A percentile compares a stretch with the other conserved stretches of the same genome.
phyloP scores from a whole-genome alignment of 2,797 vertebrate species.

The Clarias fuscus region DNA sequence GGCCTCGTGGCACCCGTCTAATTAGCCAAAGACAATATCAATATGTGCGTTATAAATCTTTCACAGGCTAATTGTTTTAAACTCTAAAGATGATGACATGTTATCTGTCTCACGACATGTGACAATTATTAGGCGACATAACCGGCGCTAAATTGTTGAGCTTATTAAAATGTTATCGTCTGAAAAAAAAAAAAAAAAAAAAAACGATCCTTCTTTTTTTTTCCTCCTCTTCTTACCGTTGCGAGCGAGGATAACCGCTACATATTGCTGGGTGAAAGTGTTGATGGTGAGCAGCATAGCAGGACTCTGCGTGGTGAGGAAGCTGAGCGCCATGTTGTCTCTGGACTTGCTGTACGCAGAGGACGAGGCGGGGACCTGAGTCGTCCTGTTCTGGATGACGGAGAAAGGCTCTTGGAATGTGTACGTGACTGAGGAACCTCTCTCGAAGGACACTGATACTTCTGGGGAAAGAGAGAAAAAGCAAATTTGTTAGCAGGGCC shows the following conservation, averaged over 20 bases:
- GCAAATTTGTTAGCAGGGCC: not conserved
- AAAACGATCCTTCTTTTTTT: too few relatives aligned
- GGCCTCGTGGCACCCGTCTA: conserved; percentile 34
- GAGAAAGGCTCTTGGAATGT: conserved; percentile 94
- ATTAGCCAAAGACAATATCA: conserved; percentile 48
- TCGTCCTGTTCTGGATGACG: conserved; percentile 86
- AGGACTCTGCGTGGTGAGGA: conserved; percentile 84
- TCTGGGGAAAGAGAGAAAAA: conserved; percentile 73
- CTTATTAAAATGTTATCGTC: not conserved
- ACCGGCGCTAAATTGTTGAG: not conserved
- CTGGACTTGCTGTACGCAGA: conserved; percentile 77
- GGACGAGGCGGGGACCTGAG: conserved; percentile 81
- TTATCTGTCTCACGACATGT: not conserved
- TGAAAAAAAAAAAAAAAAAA: too few relatives aligned
- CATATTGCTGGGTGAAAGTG: conserved; percentile 86
- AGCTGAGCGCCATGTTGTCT: conserved; percentile 89
- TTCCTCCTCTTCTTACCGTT: conserved; percentile 78
- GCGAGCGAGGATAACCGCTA: conserved; percentile 86
- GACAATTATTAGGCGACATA: not conserved
- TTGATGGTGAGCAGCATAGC: conserved; percentile 88
- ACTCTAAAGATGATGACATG: not conserved
- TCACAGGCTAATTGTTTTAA: conserved; percentile 39
- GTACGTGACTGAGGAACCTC: conserved; percentile 87
- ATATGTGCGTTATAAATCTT: conserved; percentile 38
- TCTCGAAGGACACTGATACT: conserved; percentile 92